Conservation (phyloP, 2,888 invertebrate species). For the Pocota personata region DNA sequence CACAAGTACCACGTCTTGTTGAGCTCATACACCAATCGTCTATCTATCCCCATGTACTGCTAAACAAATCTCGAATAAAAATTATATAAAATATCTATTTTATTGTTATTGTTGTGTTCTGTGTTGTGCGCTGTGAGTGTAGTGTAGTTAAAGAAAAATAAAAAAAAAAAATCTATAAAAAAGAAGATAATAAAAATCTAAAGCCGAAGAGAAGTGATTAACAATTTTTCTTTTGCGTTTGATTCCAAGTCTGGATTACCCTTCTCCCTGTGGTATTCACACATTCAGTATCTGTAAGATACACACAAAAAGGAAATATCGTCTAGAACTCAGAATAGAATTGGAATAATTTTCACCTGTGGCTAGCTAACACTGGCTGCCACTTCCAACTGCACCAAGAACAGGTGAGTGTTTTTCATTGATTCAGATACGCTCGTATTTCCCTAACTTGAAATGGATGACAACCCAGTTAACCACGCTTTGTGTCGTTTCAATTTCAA, state of each 20-base stretch:
- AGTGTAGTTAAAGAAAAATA: slow-evolving; percentile 22
- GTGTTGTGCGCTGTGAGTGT: slow-evolving; percentile 46
- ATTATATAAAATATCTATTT: slow-evolving; percentile 41
- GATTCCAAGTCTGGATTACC: slow-evolving; percentile 52
- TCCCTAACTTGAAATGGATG: neutral
- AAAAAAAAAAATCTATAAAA: slow-evolving; percentile 25
- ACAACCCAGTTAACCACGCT: neutral
- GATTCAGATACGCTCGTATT: neutral
- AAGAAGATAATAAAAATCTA: slow-evolving; percentile 33
- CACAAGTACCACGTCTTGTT: neutral
- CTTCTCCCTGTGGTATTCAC: slow-evolving; percentile 23
- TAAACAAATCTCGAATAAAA: slow-evolving; percentile 17
- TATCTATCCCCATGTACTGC: slow-evolving; percentile 24
- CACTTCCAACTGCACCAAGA: slow-evolving; percentile 10
- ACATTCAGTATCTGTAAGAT: slow-evolving; percentile 20
- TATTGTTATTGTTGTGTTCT: slow-evolving; percentile 29
- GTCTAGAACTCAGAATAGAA: slow-evolving; percentile 25
- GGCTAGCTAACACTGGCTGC: neutral
- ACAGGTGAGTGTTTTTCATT: slow-evolving; percentile 27
- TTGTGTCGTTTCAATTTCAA: neutral
- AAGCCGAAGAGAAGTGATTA: slow-evolving; percentile 54
- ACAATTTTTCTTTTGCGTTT: slow-evolving; percentile 43
- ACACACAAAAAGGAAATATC: slow-evolving; percentile 13
- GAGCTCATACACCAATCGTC: neutral
- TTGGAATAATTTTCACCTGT: slow-evolving; percentile 48